Conservation (phyloP, 35 echinoderm and acorn worm genomes). For the Chiridota heheva region DNA sequence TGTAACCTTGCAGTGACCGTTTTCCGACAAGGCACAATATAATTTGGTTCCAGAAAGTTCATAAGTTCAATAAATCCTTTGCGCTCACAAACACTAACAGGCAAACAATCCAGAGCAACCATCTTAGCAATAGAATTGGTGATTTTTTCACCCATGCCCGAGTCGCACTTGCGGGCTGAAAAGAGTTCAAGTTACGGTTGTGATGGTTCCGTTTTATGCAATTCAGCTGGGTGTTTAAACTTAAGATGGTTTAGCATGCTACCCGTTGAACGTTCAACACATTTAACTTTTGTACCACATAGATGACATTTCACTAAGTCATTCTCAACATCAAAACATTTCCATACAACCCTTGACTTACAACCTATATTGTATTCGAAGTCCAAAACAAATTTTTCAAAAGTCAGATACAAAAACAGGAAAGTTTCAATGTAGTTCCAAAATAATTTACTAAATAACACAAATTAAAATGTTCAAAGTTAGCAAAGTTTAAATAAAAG, state of each 20-base stretch:
- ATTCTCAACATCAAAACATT: neutral
- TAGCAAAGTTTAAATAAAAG: no score
- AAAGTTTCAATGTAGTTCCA: no score
- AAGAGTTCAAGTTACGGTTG: neutral
- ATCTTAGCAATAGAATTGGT: neutral
- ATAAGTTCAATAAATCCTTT: slow-evolving; percentile 3
- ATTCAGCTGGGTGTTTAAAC: slow-evolving; percentile 2
- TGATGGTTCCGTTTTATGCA: neutral
- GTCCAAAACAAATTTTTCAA: no score
- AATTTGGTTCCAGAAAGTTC: neutral
- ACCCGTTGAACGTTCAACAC: neutral
- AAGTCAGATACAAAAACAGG: no score
- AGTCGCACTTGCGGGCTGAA: slow-evolving; percentile 4
- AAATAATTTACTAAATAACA: no score
- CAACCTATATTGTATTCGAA: neutral
- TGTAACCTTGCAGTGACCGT: slow-evolving; percentile 28
- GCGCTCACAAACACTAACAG: slow-evolving; percentile 19
- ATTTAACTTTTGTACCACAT: neutral
- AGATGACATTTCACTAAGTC: neutral
- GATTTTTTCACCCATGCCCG: neutral
- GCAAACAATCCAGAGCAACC: slow-evolving; percentile 13
- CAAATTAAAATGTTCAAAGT: no score
- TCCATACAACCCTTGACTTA: slow-evolving; percentile 19
- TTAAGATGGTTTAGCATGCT: slow-evolving; percentile 32
- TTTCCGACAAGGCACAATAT: neutral